Percentiles rank a stretch among this genome's conserved stretches.
Evolutionary conservation across 1,140 invertebrate species (phyloP).

Genomic region (Hesperophylax magnus): DNA sequence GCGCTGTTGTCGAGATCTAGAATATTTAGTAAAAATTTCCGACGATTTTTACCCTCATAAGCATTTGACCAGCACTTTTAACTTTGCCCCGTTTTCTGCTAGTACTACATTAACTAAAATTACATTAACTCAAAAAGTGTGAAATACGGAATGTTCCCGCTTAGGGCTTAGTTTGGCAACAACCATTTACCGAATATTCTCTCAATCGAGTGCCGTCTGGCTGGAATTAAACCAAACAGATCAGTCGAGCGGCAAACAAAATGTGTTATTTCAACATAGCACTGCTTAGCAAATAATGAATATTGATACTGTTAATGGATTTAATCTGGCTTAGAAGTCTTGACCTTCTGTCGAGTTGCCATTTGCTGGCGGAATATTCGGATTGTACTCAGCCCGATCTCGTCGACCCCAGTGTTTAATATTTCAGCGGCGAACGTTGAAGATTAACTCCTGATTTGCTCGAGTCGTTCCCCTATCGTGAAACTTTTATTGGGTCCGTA

Average conservation of each 20-base stretch:
- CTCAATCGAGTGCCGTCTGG: constrained; percentile 8
- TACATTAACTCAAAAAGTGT: no score
- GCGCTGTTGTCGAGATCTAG: no score
- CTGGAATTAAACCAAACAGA: not conserved
- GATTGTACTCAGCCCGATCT: not conserved
- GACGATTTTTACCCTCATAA: no score
- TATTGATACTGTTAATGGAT: not conserved
- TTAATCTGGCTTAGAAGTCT: not conserved
- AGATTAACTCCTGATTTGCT: constrained; percentile 48
- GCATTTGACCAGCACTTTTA: not conserved
- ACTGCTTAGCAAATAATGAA: not conserved
- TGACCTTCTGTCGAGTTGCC: not conserved
- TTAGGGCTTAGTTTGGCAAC: not conserved
- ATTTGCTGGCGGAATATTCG: not conserved
- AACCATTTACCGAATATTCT: not conserved
- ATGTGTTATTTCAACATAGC: not conserved
- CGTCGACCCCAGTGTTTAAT: constrained; percentile 14
- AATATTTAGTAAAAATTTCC: no score
- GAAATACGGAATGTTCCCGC: not conserved
- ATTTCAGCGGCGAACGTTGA: constrained; percentile 35
- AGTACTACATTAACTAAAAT: no score
- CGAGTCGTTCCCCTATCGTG: constrained; percentile 32
- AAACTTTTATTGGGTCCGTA: constrained; percentile 45
- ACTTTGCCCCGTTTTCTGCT: no score
- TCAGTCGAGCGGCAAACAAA: not conserved